Evolutionary conservation across 2,113 vertebrate species (phyloP).

Genomic region (Tragelaphus scriptus): DNA sequence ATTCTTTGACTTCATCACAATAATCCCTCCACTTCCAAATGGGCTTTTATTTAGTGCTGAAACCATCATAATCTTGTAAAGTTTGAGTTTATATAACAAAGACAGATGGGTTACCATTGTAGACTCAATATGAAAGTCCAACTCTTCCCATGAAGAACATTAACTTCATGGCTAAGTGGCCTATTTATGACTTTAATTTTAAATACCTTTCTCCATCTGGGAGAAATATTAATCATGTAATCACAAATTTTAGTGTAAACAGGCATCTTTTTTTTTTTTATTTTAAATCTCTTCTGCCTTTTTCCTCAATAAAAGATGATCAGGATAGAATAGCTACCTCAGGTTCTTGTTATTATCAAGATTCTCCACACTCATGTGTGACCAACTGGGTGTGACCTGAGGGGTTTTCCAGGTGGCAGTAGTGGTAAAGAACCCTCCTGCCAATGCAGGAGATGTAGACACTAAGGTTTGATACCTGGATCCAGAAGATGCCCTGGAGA

Average conservation of each 20-base stretch:
- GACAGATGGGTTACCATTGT: neutral
- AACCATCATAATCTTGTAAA: neutral
- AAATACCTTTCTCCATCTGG: constrained; percentile 10
- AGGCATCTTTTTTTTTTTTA: neutral
- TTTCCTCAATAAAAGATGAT: neutral
- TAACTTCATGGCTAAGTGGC: neutral
- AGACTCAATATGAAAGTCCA: neutral
- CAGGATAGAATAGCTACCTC: neutral
- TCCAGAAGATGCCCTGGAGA: neutral
- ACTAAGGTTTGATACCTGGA: neutral
- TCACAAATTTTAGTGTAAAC: neutral
- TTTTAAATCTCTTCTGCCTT: neutral
- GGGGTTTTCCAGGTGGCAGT: neutral
- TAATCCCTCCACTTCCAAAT: neutral
- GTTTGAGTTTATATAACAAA: neutral
- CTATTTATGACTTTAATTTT: neutral
- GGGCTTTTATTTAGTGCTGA: constrained; percentile 27
- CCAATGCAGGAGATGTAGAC: neutral
- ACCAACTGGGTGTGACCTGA: neutral
- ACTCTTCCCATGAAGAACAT: neutral
- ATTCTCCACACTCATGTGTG: neutral
- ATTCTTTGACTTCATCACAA: neutral
- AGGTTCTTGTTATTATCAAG: neutral
- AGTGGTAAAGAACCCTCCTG: neutral
- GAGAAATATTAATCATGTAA: neutral